Percentiles rank a stretch among this genome's conserved stretches.
phyloP scores from a whole-genome alignment of 1,140 invertebrate species.

The Ceratina japonica region DNA sequence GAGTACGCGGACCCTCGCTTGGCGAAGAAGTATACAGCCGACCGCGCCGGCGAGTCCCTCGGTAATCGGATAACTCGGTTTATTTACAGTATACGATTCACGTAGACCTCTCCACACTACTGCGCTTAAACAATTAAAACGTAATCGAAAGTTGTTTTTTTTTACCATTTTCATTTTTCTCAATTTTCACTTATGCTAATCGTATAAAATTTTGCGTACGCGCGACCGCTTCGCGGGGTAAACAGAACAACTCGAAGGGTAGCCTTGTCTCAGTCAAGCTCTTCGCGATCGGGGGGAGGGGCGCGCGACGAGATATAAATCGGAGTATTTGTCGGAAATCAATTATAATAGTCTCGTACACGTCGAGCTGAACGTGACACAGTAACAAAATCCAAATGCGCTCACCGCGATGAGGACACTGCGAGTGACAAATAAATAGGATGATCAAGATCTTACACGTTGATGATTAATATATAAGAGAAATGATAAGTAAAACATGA shows the following conservation, averaged over 20 bases:
- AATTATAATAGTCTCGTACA: conserved; percentile 14
- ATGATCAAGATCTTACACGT: conserved; percentile 44
- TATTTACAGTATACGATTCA: conserved; percentile 24
- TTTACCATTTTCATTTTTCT: neutral
- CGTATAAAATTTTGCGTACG: conserved; percentile 34
- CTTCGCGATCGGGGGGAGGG: conserved; percentile 6
- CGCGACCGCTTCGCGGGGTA: neutral
- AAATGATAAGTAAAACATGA: conserved; percentile 33
- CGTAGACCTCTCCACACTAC: neutral
- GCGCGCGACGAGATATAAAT: conserved; percentile 2
- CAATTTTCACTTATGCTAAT: conserved; percentile 1
- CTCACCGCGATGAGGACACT: conserved; percentile 51
- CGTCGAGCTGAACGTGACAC: conserved; percentile 7
- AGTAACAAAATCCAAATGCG: conserved; percentile 52
- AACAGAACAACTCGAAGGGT: conserved; percentile 34
- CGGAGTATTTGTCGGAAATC: conserved; percentile 7
- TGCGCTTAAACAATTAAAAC: conserved; percentile 25
- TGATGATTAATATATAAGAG: conserved; percentile 47
- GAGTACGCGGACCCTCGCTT: conserved; percentile 11
- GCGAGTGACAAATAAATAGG: conserved; percentile 60
- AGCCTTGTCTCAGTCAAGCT: conserved; percentile 24
- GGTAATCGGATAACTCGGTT: conserved; percentile 7
- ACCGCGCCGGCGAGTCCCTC: neutral
- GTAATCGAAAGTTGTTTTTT: conserved; percentile 6
- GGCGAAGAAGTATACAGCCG: conserved; percentile 7